Conservation (phyloP, 2,113 vertebrate species). For the Petrocephalus microphthalmus region DNA sequence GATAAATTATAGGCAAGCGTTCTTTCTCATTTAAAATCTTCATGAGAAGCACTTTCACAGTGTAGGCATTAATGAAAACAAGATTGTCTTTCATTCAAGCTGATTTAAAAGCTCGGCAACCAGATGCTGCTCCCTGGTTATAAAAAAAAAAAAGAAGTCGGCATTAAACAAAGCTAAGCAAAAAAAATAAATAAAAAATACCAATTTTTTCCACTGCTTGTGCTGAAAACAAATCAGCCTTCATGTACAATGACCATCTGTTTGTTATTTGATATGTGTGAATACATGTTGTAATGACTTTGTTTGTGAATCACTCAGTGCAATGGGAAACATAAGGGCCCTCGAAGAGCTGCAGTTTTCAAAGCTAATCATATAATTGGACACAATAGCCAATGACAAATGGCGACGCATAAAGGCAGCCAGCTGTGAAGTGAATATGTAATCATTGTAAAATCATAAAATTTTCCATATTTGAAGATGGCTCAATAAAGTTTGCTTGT, state of each 20-base stretch:
- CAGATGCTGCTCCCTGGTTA: constrained; percentile 98
- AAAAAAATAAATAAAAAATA: constrained; percentile 86
- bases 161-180: constrained; percentile 98
- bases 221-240: constrained; percentile 97
- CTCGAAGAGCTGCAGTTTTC: constrained; percentile 99
- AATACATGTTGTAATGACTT: constrained; percentile 99
- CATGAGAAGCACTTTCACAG: constrained; percentile 99
- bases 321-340: constrained; percentile 97
- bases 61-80: constrained; percentile 99
- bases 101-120: constrained; percentile 98
- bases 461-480: constrained; percentile 99
- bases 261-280: constrained; percentile 99
- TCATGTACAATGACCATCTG: constrained; percentile 98
- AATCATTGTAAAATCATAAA: constrained; percentile 99
- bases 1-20: constrained; percentile 99
- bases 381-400: constrained; percentile 99
- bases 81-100: constrained; percentile 99
- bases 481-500: constrained; percentile 95
- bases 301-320: constrained; percentile 99
- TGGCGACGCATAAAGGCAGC: constrained; percentile 99
- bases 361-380: constrained; percentile 99
- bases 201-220: constrained; percentile 82
- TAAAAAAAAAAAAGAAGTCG: constrained; percentile 85
- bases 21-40: constrained; percentile 99
- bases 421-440: constrained; percentile 99